Evolutionary conservation across 2,797 vertebrate species (phyloP).

Genomic region (Discoglossus pictus): DNA sequence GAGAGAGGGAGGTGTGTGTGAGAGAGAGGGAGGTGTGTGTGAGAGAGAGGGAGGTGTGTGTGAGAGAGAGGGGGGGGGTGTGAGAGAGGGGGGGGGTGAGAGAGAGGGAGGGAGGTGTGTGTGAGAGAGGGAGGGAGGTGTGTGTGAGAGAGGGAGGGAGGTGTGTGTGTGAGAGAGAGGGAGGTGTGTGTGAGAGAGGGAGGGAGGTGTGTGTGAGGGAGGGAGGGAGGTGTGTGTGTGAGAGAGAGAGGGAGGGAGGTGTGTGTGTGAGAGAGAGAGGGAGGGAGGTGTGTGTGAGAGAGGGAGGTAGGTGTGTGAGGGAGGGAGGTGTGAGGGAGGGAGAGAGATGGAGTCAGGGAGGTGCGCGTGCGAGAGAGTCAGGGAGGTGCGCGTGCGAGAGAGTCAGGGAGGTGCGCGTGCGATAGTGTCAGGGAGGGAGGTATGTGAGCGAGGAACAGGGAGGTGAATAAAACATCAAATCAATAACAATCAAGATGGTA

Average conservation of each 20-base stretch:
- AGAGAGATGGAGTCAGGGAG: too few relatives aligned
- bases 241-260: background rate
- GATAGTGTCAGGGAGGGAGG: background rate
- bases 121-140: fast-evolving
- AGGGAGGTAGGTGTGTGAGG: fast-evolving
- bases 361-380: background rate
- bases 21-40: background rate
- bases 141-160: background rate
- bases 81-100: too few relatives aligned
- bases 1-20: fast-evolving
- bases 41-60: background rate
- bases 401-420: background rate
- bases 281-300: too few relatives aligned
- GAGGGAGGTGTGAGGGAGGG: too few relatives aligned
- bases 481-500: background rate
- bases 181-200: background rate
- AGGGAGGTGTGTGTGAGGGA: background rate
- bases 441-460: too few relatives aligned
- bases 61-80: too few relatives aligned
- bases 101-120: background rate
- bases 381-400: too few relatives aligned
- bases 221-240: too few relatives aligned
- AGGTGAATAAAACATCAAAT: background rate
- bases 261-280: background rate
- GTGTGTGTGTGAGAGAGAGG: too few relatives aligned